Evolutionary conservation across 2,113 vertebrate species (phyloP), one percentile per base, ranked within the genome.

Genomic region (Laterallus jamaicensis): DNA sequence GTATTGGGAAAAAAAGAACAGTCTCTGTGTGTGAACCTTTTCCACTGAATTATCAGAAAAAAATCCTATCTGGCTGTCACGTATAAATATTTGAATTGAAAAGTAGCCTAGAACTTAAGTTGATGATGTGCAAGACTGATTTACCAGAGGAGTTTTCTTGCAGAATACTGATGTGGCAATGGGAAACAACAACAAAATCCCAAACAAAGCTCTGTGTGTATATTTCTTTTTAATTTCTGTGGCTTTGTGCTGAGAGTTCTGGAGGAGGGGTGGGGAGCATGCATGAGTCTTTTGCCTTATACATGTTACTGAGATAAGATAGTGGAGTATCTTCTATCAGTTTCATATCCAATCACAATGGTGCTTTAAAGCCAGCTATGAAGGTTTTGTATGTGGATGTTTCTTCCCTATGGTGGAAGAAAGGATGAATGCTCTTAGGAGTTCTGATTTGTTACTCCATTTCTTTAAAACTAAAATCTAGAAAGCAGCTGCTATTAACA

Each of bases 261-360:
- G n/a, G 49, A 49, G 29, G 8, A 1, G 1, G 14, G 8, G 4
- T 5, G 5, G 4, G 10, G 8, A 5, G 5, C 3, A 19, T 25
- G 64, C 18, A 21, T 44, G 9, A 21, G 29, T 40, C 31, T 91
- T 74, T 50, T 82, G 39, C 29, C 25, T 88, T n/a, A 5, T 1
- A 1, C 16, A 2, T 52, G 22, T 75, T 63, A 35, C 24, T 64
- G 54, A 54, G 26, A 49, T 25, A 16, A 79, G 66, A 20, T 20
- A 35, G 22, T 28, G 44, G 54, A 85, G 71, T 56, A 19, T 75
- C 10, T 68, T 63, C 21, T 47, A 1, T 70, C 24, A 19, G 8
- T 87, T 87, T 68, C 31, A 32, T 54, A 67, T 68, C 21, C 37
- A 82, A 0, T 55, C 29, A 15, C 54, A 28, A 11, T 44, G 47